Conservation (phyloP, 64 coral and sea anemone genomes). For the Pocillopora damicornis region DNA sequence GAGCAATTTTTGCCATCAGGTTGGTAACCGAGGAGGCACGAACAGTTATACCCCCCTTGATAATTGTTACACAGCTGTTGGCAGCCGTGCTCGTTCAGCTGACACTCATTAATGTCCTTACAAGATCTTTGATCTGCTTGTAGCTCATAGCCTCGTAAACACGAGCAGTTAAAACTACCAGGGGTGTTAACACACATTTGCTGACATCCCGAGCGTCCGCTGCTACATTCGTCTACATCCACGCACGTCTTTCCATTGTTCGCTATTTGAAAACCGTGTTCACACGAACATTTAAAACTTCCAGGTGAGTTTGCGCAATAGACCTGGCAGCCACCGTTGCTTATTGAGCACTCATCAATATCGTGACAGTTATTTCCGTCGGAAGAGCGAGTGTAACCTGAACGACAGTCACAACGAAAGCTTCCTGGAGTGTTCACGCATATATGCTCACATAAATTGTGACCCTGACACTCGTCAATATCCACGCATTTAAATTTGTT, state of each 20-base stretch:
- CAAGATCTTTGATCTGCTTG: constrained; percentile 34
- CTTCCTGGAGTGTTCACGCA: constrained; percentile 66
- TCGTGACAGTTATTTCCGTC: constrained; percentile 48
- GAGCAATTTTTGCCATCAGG: constrained; percentile 56
- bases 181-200: constrained; percentile 54
- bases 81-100: constrained; percentile 25
- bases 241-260: constrained; percentile 53
- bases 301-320: constrained; percentile 72
- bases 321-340: constrained; percentile 69
- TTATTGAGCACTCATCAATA: constrained; percentile 58
- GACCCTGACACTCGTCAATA: constrained; percentile 57
- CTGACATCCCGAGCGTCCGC: constrained; percentile 33
- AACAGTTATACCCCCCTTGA: constrained; percentile 48
- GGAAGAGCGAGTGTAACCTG: constrained; percentile 35
- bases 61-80: constrained; percentile 52
- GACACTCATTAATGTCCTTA: constrained; percentile 74
- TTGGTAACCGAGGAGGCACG: constrained; percentile 49
- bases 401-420: constrained; percentile 48
- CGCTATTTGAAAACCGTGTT: constrained; percentile 44
- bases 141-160: constrained; percentile 42
- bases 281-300: constrained; percentile 66
- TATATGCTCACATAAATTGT: constrained; percentile 34
- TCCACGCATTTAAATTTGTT: constrained; percentile 44
- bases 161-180: constrained; percentile 57
- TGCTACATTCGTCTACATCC: constrained; percentile 45